A percentile compares a stretch with the other conserved stretches of the same genome.
These are phyloP conservation scores for Mormyrus iriodes DNA, from an alignment of 2,113 vertebrate species.

Conservation along the genomic window DNA sequence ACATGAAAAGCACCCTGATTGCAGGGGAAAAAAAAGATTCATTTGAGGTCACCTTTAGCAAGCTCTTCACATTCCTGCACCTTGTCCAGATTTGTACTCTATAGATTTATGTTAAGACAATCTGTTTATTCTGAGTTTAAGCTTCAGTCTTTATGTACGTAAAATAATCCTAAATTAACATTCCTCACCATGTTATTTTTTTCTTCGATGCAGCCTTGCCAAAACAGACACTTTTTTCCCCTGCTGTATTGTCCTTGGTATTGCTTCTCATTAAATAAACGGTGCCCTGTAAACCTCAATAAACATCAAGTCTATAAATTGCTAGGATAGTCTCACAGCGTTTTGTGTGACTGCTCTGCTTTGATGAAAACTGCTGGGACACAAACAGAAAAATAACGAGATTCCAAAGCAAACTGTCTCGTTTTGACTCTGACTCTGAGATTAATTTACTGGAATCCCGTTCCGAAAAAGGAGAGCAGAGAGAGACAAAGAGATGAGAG, in stretches of 20 bases:
- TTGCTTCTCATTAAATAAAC: conserved; percentile 64
- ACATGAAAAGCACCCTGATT: not conserved
- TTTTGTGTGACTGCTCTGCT: conserved; percentile 57
- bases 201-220: not conserved
- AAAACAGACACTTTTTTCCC: not conserved
- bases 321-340: conserved; percentile 59
- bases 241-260: conserved; percentile 42
- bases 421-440: conserved; percentile 78
- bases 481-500: conserved; percentile 68
- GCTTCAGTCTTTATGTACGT: not conserved
- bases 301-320: conserved; percentile 69
- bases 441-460: conserved; percentile 86
- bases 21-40: not conserved
- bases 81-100: not conserved
- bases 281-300: conserved; percentile 56
- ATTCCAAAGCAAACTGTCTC: conserved; percentile 58
- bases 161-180: conserved; percentile 12
- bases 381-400: conserved; percentile 69
- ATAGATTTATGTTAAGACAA: not conserved
- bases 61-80: not conserved
- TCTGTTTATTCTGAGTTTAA: not conserved
- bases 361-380: conserved; percentile 72
- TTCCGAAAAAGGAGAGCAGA: conserved; percentile 42
- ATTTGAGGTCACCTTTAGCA: not conserved
- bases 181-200: conserved; percentile 3